Evolutionary conservation across 1,140 invertebrate genomes (phyloP).

Genomic region (Stegodyphus mimosarum): DNA sequence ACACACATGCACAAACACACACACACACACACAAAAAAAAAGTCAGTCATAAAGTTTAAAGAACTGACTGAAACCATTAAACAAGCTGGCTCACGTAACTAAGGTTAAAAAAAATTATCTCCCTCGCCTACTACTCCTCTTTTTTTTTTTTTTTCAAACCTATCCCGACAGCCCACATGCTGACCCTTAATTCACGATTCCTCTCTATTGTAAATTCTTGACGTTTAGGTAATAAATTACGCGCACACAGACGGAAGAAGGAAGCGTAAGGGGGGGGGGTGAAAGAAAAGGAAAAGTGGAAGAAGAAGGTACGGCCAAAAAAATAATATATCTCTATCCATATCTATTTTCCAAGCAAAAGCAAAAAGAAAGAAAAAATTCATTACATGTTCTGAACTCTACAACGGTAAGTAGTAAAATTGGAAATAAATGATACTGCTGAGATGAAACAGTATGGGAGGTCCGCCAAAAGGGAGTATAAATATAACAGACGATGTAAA

Average conservation of each 20-base stretch:
- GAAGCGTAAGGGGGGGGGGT: neutral
- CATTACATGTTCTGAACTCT: constrained; percentile 23
- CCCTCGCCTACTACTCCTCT: no score
- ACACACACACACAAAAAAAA: no score
- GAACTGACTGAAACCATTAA: no score
- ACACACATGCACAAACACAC: no score
- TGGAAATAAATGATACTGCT: constrained; percentile 34
- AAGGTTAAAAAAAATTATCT: no score
- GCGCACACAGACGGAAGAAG: neutral
- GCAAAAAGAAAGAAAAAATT: constrained; percentile 7
- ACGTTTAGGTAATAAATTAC: constrained; percentile 17
- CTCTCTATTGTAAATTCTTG: constrained; percentile 19
- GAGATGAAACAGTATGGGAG: constrained; percentile 20
- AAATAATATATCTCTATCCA: constrained; percentile 38
- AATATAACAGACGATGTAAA: constrained; percentile 4
- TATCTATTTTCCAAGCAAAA: constrained; percentile 19
- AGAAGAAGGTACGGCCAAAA: neutral
- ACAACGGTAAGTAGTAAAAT: constrained; percentile 37
- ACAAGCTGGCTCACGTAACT: no score
- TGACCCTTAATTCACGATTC: constrained; percentile 27
- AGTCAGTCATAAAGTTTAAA: no score
- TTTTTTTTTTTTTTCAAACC: no score
- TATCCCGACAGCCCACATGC: neutral
- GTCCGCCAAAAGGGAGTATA: constrained; percentile 16
- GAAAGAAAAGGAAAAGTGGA: constrained; percentile 13